Evolutionary conservation across 2,888 invertebrate genomes (phyloP), one percentile per base, ranked within the genome.

Genomic region (Lampropteryx suffumata): DNA sequence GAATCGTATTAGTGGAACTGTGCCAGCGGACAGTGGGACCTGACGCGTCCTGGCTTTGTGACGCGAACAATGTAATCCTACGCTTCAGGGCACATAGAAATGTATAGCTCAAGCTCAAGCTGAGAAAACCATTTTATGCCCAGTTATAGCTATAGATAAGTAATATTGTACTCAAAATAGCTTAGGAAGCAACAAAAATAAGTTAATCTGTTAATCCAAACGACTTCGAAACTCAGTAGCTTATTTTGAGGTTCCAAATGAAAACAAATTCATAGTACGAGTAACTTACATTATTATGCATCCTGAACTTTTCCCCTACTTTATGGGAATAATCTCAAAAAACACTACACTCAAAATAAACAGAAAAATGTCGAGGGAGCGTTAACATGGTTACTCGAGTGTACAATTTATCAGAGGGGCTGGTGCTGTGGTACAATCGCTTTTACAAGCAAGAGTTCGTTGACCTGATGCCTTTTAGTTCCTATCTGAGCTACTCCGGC

Each of bases 331-430:
- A 5, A 24, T 7, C 5, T 24, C 6, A 24, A 5, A 17, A 24
- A 24, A 24, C 24, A 24, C 24, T 24, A 13, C 26, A 5, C 1
- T 2, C 3, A 41, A 13, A 4, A 26, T 26, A 17, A 29, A 17
- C 34, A 7, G 14, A 35, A 36, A 21, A 14, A 36, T 36, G n/a
- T 21, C 44, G 39, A 45, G 57, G 57, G 57, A 57, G 61, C 51
- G 59, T 46, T 65, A 68, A 67, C 59, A 61, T 62, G 65, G 71
- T 67, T 68, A 71, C 67, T 61, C 62, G 57, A 61, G 62, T 57
- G 58, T 67, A 69, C 64, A 67, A 65, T 72, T 73, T 72, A 76
- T 73, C 68, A 68, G 62, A 61, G 46, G 59, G 59, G 57, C 55
- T 61, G 62, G 64, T 62, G 60, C 61, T 64, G 48, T 44, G 53